Evolutionary conservation across 2,113 vertebrate species (phyloP).

Genomic region (Cairina moschata): DNA sequence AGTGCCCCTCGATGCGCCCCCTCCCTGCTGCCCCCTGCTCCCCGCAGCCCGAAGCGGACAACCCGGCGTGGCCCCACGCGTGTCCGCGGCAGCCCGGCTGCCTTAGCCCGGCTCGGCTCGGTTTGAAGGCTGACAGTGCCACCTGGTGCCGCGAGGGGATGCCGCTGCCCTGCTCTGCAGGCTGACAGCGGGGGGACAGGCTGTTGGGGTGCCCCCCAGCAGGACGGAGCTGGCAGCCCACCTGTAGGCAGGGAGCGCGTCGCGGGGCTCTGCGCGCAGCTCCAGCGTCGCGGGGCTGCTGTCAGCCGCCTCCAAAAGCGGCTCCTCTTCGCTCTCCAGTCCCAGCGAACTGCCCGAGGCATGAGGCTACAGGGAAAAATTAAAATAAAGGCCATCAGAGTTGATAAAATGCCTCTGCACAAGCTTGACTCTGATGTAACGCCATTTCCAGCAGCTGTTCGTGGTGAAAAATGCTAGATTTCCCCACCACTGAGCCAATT

Average conservation of each 20-base stretch:
- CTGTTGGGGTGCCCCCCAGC: not conserved
- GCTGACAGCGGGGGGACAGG: too few relatives aligned
- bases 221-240: not conserved
- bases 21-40: not conserved
- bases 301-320: not conserved
- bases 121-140: conserved; percentile 53
- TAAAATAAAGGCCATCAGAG: not conserved
- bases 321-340: not conserved
- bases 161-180: not conserved
- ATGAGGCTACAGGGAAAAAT: not conserved
- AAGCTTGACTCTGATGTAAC: not conserved
- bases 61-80: not conserved
- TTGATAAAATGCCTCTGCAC: not conserved
- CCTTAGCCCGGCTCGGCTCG: not conserved
- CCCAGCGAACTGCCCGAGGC: not conserved
- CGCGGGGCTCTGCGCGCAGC: not conserved
- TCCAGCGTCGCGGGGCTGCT: not conserved
- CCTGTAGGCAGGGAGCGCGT: not conserved
- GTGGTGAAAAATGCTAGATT: not conserved
- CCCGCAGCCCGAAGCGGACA: not conserved
- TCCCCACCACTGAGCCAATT: not conserved
- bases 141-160: conserved; percentile 43
- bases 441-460: not conserved
- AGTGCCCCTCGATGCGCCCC: accelerated
- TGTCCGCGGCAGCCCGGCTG: not conserved